Evolutionary conservation across 2,113 vertebrate genomes (phyloP).

Genomic region (Colius striatus): DNA sequence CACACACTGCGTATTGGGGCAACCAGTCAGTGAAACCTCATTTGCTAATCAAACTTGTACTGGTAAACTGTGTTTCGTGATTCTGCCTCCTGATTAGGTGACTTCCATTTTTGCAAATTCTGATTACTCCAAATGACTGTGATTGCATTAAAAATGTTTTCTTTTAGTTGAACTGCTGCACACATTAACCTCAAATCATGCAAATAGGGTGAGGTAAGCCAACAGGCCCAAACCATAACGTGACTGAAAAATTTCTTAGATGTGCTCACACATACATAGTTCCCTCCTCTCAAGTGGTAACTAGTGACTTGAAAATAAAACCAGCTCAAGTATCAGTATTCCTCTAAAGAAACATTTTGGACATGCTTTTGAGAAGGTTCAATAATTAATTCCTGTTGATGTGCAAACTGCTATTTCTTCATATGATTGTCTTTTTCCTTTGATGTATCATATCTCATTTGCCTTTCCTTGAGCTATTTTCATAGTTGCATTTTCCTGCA

Average conservation of each 20-base stretch:
- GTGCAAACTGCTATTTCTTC: neutral
- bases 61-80: neutral
- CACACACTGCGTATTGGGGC: rapidly evolving
- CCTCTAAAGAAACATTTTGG: neutral
- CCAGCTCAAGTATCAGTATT: neutral
- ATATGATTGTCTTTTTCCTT: neutral
- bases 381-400: neutral
- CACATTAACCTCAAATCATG: neutral
- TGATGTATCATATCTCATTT: neutral
- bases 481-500: neutral
- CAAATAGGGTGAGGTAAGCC: neutral
- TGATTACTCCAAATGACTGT: neutral
- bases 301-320: neutral
- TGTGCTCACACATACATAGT: neutral
- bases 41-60: neutral
- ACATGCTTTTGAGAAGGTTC: neutral
- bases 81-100: neutral
- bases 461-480: neutral
- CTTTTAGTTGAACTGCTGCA: neutral
- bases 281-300: neutral
- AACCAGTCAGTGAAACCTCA: neutral
- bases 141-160: neutral
- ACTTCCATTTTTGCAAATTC: neutral
- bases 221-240: rapidly evolving
- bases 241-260: neutral